Conservation (phyloP, 1,140 invertebrate genomes). For the Archivesica marissinica region DNA sequence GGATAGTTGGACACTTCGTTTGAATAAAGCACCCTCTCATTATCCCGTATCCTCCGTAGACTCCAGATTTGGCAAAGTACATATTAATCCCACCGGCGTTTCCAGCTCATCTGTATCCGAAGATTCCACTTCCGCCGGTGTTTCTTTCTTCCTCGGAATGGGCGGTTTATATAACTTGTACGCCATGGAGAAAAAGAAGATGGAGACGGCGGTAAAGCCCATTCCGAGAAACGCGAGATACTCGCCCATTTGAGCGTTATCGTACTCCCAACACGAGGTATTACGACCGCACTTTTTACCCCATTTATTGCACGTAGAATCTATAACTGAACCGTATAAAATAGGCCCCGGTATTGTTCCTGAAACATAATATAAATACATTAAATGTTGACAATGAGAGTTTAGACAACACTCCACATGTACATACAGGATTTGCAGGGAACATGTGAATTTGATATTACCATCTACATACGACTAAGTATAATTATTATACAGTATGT, state of each 20-base stretch:
- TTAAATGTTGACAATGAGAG: slow-evolving; percentile 58
- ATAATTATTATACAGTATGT: no score
- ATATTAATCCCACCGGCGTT: slow-evolving; percentile 5
- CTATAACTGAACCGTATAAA: slow-evolving; percentile 78
- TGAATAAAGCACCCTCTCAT: neutral
- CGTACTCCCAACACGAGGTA: slow-evolving; percentile 83
- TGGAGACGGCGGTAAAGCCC: slow-evolving; percentile 42
- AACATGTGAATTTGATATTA: no score
- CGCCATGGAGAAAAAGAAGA: slow-evolving; percentile 61
- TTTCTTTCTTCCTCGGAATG: slow-evolving; percentile 34
- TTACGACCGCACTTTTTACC: slow-evolving; percentile 76
- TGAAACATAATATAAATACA: slow-evolving; percentile 61
- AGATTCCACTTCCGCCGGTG: neutral
- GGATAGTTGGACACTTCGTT: no score
- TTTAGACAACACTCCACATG: no score
- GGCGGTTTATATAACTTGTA: slow-evolving; percentile 65
- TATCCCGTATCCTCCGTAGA: slow-evolving; percentile 14
- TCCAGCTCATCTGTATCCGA: neutral
- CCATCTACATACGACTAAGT: no score
- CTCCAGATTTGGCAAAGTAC: slow-evolving; percentile 18
- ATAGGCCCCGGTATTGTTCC: slow-evolving; percentile 82
- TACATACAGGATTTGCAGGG: no score
- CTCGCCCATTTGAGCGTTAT: slow-evolving; percentile 75
- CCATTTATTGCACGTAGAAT: slow-evolving; percentile 80
- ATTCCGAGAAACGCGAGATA: slow-evolving; percentile 58